These are phyloP conservation scores for Nomada ruficornis DNA, from an alignment of 2,888 invertebrate species.

Conservation along the genomic window DNA sequence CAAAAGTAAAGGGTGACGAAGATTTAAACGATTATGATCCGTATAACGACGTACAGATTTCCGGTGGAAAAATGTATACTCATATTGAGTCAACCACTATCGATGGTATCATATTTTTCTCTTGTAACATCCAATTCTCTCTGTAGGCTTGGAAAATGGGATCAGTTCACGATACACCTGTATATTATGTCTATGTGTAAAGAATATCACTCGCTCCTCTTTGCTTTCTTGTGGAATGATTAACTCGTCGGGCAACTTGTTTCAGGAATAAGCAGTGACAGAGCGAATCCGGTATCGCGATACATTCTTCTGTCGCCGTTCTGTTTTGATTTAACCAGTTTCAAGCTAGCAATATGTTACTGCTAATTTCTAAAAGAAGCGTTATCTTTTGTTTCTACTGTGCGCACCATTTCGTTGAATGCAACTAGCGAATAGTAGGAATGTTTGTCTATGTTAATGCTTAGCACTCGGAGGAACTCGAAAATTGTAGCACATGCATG, in stretches of 20 bases:
- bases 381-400: conserved; percentile 13
- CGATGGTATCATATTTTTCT: conserved; percentile 79
- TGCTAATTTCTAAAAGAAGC: conserved; percentile 49
- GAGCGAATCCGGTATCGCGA: not conserved
- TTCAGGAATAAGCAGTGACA: conserved; percentile 61
- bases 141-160: conserved; percentile 80
- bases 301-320: no score
- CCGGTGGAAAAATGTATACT: conserved; percentile 79
- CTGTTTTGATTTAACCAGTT: no score
- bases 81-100: conserved; percentile 81
- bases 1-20: conserved; percentile 83
- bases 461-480: not conserved
- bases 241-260: not conserved
- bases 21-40: conserved; percentile 81
- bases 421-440: conserved; percentile 2
- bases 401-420: conserved; percentile 16
- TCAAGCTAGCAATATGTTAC: not conserved
- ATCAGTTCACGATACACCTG: conserved; percentile 75
- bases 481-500: conserved; percentile 48
- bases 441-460: conserved; percentile 34
- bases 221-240: conserved; percentile 64
- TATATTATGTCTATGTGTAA: conserved; percentile 46
- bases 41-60: conserved; percentile 79
- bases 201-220: conserved; percentile 73
- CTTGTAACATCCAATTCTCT: conserved; percentile 65